Evolutionary conservation across 2,888 invertebrate species (phyloP).

Genomic region (Cheilosia scutellata): DNA sequence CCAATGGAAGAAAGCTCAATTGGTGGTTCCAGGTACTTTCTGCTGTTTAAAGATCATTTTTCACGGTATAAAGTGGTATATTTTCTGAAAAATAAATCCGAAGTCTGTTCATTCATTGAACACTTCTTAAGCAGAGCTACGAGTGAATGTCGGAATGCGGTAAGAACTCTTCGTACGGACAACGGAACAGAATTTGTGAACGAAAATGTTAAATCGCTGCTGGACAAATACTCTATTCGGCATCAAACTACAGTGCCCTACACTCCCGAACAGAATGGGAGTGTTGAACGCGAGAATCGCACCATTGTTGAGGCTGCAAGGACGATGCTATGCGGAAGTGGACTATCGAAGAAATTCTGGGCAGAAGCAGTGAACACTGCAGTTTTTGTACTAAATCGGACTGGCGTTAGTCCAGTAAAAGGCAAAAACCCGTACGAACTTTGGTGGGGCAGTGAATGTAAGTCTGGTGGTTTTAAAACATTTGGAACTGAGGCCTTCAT

Average conservation of each 20-base stretch:
- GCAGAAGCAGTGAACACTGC: slow-evolving; percentile 81
- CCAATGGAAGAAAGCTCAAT: slow-evolving; percentile 61
- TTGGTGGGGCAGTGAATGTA: slow-evolving; percentile 77
- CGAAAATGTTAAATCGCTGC: no score
- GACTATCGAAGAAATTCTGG: slow-evolving; percentile 78
- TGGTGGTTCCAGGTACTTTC: slow-evolving; percentile 67
- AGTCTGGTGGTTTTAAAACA: slow-evolving; percentile 41
- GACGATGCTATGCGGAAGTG: slow-evolving; percentile 62
- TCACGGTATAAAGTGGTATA: slow-evolving; percentile 63
- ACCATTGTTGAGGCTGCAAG: slow-evolving; percentile 65
- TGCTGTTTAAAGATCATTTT: slow-evolving; percentile 67
- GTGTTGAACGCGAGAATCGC: slow-evolving; percentile 72
- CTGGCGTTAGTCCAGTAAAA: slow-evolving; percentile 16
- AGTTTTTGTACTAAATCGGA: slow-evolving; percentile 76
- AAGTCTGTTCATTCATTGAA: slow-evolving; percentile 12
- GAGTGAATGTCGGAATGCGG: slow-evolving; percentile 68
- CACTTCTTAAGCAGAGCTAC: neutral
- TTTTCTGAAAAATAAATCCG: slow-evolving; percentile 64
- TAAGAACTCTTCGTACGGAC: slow-evolving; percentile 77
- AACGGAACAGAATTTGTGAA: slow-evolving; percentile 69
- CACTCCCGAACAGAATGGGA: slow-evolving; percentile 70
- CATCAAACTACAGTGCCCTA: slow-evolving; percentile 74
- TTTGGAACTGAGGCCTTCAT: slow-evolving; percentile 81
- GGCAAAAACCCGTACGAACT: slow-evolving; percentile 79
- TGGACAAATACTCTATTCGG: no score